Base-by-base conservation (phyloP, 2,113 vertebrate species). In the Sinosuthora webbiana region DNA sequence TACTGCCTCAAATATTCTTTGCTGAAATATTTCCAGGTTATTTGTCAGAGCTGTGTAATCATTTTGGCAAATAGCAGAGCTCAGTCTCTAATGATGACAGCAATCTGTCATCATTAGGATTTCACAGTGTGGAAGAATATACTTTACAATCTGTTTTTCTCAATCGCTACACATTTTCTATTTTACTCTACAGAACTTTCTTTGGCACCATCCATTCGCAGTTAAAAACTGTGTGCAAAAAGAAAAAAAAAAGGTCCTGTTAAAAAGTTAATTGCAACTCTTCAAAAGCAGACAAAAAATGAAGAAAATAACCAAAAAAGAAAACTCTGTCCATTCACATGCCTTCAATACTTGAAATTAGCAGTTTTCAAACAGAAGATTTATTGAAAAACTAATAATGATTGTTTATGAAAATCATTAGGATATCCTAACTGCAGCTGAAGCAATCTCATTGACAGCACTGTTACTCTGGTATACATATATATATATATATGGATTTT, bases 61-160 rank as follows among this genome's bases (percentile, higher is more conserved):
- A 93, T 94, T 92, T 89, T 95, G 89, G 93, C 95, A 94, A 95
- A 94, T 91, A 95, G 78, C 39, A 87, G 84, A 95, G 30, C 71
- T 80, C 74, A 76, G 55, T 69, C 50, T 91, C 70, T 94, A 91
- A 95, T 96, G 94, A 94, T 93, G 95, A 93, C 89, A 93, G 90
- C 90, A 96, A 94, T 93, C 90, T 95, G 91, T 93, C 87, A 95
- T 95, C 87, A 87, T 94, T 91, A 95, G 87, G 35, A 85, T 85
- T 88, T 90, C 69, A 92, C 42, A 77, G 82, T 39, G 47, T 82
- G 78, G 70, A 95, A 89, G 67, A 93, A 95, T 73, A 78, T 81
- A 94, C 53, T 87, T 95, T 87, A 68, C 93, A 95, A 95, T 89
- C 93, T 95, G 89, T 73, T 95, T 95, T 95, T 65, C 75, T 94